Percentiles rank a stretch among this genome's conserved stretches.
phyloP scores from a whole-genome alignment of 2,797 vertebrate species.

The Meriones psammophilus region DNA sequence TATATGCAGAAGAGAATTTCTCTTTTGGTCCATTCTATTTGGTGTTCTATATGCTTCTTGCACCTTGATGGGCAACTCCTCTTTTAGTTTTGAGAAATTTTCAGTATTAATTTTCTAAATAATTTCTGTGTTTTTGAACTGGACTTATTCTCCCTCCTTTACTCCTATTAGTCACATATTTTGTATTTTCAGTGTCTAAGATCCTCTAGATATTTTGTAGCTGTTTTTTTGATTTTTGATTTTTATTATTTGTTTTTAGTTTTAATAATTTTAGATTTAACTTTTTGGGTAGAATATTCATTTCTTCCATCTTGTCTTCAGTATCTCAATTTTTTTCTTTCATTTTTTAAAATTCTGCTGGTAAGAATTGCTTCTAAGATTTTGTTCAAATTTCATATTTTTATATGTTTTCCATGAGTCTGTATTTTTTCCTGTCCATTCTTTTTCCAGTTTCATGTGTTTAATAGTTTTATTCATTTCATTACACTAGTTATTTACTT shows the following conservation, averaged over 20 bases:
- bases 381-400: neutral
- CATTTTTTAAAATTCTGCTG: neutral
- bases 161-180: neutral
- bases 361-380: neutral
- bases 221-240: neutral
- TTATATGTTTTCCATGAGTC: neutral
- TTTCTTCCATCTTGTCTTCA: neutral
- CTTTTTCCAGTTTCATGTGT: neutral
- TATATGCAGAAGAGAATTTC: neutral
- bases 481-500: neutral
- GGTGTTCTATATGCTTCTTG: neutral
- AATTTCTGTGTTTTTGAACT: neutral
- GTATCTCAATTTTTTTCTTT: neutral
- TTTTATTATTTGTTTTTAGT: neutral
- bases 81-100: neutral
- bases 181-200: neutral
- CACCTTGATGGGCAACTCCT: neutral
- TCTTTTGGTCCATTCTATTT: neutral
- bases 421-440: neutral
- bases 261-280: neutral
- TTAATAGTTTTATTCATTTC: neutral
- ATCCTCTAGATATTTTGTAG: neutral
- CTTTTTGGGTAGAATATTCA: neutral
- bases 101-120: neutral
- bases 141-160: neutral